Evolutionary conservation across 2,797 vertebrate genomes (phyloP), one percentile per base, ranked within the genome.

Genomic region (Melanotaenia maccullochi): DNA sequence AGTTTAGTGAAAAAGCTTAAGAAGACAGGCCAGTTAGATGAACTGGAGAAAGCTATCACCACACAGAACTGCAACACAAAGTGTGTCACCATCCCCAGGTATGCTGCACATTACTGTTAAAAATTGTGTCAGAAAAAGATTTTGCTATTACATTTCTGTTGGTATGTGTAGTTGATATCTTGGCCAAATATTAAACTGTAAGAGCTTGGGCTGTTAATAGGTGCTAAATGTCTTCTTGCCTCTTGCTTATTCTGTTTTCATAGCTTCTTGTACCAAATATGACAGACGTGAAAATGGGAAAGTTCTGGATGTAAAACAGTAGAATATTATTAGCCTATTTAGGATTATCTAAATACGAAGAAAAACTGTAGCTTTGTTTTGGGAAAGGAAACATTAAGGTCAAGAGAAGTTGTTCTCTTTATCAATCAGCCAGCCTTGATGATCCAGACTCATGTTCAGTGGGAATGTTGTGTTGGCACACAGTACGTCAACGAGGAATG

Each of bases 51-150:
- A 90, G 97, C 98, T 42, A 98, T 99, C 92, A 98, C 97, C 71
- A 97, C 97, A 80, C 98, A 99, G 88, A 99, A 97, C 86, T 96
- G 97, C 94, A 99, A 97, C 93, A 99, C 98, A 76, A 99, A 99
- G 89, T 99, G 98, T 95, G 97, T 99, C 83, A 99, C 97, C 24
- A 99, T 99, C 87, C 98, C 97, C 87, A 99, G 97, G 98, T 99
- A 97, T 68, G 75, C 44, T 38, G 24, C 30, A 35, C 20, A 35
- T 30, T n/a, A 14, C 60, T 60, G 42, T 18, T 65, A 11, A 56
- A 6, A 58, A 55, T 8, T 18, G 32, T 9, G 24, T 51, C 1
- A 24, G 33, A 54, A 25, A 51, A 70, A 20, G 14, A 14, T 42
- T 35, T 44, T 33, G 18, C 55, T 61, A 38, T 75, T 51, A 28